Evolutionary conservation across 2,797 vertebrate genomes (phyloP).

Genomic region (Characodon lateralis): DNA sequence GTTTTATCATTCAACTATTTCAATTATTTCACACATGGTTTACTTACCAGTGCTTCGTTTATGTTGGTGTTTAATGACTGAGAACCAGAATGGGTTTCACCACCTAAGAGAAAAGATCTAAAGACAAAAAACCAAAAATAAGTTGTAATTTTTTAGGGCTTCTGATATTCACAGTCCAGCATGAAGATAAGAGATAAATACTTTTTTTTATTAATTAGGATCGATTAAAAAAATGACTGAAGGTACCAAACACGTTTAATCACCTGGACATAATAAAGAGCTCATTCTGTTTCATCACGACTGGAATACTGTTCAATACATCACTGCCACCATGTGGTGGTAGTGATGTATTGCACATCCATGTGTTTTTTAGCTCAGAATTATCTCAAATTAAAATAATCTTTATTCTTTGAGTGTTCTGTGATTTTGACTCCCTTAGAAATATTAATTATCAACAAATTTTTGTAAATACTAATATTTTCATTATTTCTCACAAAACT

Average conservation of each 20-base stretch:
- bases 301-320: background rate
- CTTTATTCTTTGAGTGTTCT: background rate
- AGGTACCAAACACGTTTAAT: background rate
- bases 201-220: background rate
- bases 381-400: background rate
- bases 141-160: background rate
- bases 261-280: background rate
- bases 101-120: slow-evolving; percentile 61
- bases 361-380: background rate
- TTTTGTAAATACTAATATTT: too few relatives aligned
- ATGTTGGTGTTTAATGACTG: slow-evolving; percentile 51
- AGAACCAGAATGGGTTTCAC: slow-evolving; percentile 40
- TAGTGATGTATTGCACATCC: background rate
- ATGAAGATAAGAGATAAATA: background rate
- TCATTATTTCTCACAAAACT: background rate
- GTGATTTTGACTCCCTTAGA: background rate
- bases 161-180: background rate
- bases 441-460: background rate
- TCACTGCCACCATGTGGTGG: slow-evolving; percentile 4
- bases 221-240: background rate
- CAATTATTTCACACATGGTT: background rate
- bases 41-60: slow-evolving; percentile 57
- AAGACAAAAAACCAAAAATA: slow-evolving; percentile 26
- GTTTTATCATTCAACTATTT: too few relatives aligned
- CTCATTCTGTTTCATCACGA: background rate